Evolutionary conservation across 2,113 vertebrate genomes (phyloP).

Genomic region (Muscicapa adusta): DNA sequence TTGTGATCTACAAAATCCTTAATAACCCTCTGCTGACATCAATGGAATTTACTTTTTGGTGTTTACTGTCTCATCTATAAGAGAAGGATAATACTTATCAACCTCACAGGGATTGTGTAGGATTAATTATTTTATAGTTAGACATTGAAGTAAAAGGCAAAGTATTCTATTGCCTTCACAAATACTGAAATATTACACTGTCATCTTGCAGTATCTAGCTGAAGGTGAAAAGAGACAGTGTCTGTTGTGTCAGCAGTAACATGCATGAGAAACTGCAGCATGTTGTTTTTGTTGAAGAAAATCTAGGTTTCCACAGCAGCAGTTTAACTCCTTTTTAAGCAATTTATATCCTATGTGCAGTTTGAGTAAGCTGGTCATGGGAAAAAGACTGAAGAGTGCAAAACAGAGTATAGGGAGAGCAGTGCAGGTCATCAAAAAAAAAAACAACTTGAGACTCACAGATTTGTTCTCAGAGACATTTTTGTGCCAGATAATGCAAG

Average conservation of each 20-base stretch:
- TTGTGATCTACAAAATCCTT: background rate
- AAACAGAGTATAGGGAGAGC: background rate
- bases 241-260: background rate
- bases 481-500: background rate
- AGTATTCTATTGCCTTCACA: background rate
- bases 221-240: background rate
- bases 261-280: background rate
- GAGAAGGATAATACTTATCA: constrained; percentile 31
- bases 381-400: background rate
- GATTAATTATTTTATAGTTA: constrained; percentile 35
- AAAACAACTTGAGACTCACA: background rate
- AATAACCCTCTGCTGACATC: background rate
- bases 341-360: background rate
- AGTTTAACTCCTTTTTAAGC: background rate
- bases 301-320: background rate
- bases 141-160: background rate
- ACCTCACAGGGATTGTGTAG: background rate
- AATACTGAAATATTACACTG: background rate
- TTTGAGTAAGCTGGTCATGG: background rate
- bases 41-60: constrained; percentile 1
- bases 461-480: background rate
- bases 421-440: background rate
- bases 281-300: background rate
- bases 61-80: background rate
- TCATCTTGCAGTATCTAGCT: background rate